Evolutionary conservation across 2,888 invertebrate genomes (phyloP), one percentile per base, ranked within the genome.

Genomic region (Xestoiulus laeticollis): DNA sequence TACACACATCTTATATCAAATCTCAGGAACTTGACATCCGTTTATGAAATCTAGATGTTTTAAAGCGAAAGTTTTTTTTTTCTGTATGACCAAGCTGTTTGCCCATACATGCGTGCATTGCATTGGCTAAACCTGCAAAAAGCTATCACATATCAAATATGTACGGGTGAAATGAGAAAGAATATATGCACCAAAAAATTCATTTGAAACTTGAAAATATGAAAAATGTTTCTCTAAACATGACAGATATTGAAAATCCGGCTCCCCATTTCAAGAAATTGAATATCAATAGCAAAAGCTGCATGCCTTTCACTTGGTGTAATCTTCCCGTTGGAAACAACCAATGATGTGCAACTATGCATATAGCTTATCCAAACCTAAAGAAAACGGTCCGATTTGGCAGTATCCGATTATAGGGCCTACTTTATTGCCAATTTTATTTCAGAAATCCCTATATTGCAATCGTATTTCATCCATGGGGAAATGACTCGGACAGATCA

Each of bases 161-260:
- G 78, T 78, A 78, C 78, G 78, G 26, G 30, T 78, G 78, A 78
- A 78, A 78, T 78, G 78, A 78, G 78, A 78, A 78, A 78, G 78
- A 78, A 78, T 32, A 78, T 78, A 26, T 78, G 78, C 78, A 26
- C 78, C 68, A 26, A 78, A 78, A 78, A 78, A 78, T 78, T 78
- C 78, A 78, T 78, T 78, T 78, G 78, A 78, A 78, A 30, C 30
- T 30, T 16, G 78, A 30, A 78, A 78, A 78, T 78, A 78, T 78
- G 78, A 78, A 78, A 78, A 78, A 78, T 78, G 78, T 78, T 78
- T 78, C 78, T 78, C 78, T 78, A 78, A 78, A 78, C 78, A 78
- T 78, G 78, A 78, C 78, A 78, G 78, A 78, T 78, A 78, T 78
- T 78, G 78, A 78, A 78, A 78, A 78, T 78, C 30, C 78, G 16